Conservation (phyloP, 2,797 vertebrate genomes). For the Danio aesculapii region DNA sequence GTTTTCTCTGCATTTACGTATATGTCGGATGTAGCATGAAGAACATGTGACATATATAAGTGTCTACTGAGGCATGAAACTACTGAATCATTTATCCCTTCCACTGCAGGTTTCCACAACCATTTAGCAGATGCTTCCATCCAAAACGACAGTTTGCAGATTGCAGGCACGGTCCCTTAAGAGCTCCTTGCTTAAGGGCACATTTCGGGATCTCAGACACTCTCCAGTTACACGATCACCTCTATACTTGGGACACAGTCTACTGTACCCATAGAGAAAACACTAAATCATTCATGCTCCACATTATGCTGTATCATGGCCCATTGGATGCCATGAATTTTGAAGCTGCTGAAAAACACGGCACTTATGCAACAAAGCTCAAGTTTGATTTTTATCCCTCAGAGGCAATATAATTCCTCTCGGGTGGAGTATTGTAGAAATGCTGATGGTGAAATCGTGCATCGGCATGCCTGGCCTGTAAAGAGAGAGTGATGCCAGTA, state of each 20-base stretch:
- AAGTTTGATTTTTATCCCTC: conserved; percentile 54
- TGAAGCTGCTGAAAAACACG: conserved; percentile 42
- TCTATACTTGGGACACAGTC: background rate
- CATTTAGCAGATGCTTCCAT: conserved; percentile 40
- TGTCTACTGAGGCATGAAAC: background rate
- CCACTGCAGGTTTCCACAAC: conserved; percentile 6
- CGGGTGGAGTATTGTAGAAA: conserved; percentile 54
- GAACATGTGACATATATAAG: background rate
- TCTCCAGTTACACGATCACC: conserved; percentile 37
- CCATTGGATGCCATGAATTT: conserved; percentile 39
- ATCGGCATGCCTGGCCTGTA: conserved; percentile 57
- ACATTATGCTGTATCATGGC: conserved; percentile 3
- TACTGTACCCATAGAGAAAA: conserved; percentile 14
- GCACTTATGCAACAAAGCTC: conserved; percentile 54
- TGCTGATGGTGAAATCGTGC: conserved; percentile 54
- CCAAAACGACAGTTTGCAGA: conserved; percentile 34
- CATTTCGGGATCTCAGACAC: conserved; percentile 2
- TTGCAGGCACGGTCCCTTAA: conserved; percentile 23
- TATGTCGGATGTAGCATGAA: background rate
- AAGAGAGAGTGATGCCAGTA: conserved; percentile 35
- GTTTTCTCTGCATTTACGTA: background rate
- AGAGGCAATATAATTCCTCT: conserved; percentile 53
- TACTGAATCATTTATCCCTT: conserved; percentile 22
- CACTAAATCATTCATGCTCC: conserved; percentile 26
- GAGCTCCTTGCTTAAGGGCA: conserved; percentile 17